Evolutionary conservation across 2,113 vertebrate species (phyloP).

Genomic region (Lasiurus cinereus): DNA sequence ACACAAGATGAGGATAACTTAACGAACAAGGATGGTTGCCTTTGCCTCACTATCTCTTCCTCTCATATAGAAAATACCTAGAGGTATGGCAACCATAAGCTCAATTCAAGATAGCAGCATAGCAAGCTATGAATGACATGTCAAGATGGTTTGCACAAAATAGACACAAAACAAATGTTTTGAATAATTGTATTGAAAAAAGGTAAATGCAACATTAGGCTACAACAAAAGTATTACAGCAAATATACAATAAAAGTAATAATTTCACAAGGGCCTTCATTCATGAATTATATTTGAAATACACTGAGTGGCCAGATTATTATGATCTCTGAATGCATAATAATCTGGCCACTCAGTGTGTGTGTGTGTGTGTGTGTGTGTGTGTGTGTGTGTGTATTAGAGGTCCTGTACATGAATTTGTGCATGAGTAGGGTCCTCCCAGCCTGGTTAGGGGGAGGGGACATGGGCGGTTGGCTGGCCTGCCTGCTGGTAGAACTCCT

Average conservation of each 20-base stretch:
- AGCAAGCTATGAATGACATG: background rate
- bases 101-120: background rate
- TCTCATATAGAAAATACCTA: background rate
- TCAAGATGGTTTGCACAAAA: background rate
- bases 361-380: too few species aligned
- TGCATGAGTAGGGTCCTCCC: too few species aligned
- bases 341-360: too few species aligned
- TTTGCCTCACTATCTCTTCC: background rate
- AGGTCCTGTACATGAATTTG: too few species aligned
- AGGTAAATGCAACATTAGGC: background rate
- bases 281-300: background rate
- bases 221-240: background rate
- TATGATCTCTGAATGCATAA: too few species aligned
- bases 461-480: too few species aligned
- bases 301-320: too few species aligned
- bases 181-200: background rate
- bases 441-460: too few species aligned
- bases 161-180: background rate
- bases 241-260: background rate
- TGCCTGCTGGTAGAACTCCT: too few species aligned
- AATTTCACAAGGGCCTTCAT: background rate
- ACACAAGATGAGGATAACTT: background rate
- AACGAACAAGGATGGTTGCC: background rate
- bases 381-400: too few species aligned
- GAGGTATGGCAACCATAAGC: background rate